Evolutionary conservation across 2,113 vertebrate species (phyloP).

Genomic region (Dipodomys ordii): DNA sequence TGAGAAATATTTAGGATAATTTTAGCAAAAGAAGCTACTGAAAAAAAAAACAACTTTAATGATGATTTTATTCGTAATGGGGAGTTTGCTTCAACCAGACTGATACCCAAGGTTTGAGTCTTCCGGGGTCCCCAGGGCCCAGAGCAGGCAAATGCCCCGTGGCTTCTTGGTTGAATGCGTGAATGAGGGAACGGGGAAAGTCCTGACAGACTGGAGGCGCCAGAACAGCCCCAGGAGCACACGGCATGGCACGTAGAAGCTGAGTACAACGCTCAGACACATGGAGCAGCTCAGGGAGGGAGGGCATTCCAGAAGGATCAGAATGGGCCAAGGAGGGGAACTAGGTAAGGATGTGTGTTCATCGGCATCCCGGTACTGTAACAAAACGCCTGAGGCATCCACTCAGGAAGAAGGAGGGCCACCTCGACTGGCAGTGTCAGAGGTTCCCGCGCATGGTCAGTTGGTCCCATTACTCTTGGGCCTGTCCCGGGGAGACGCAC

Average conservation of each 20-base stretch:
- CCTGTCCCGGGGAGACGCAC: too few species aligned
- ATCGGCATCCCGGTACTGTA: neutral
- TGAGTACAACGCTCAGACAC: neutral
- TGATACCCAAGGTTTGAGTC: neutral
- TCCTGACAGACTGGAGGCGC: neutral
- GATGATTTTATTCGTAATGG: neutral
- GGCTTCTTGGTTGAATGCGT: neutral
- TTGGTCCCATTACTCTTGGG: neutral
- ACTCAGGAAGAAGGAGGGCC: too few species aligned
- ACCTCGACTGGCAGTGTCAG: too few species aligned
- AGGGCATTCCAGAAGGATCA: accelerated
- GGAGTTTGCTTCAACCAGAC: conserved; percentile 4
- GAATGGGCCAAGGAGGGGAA: neutral
- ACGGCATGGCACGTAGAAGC: neutral
- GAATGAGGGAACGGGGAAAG: accelerated
- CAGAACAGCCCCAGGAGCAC: neutral
- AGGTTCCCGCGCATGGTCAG: too few species aligned
- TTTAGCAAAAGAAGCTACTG: conserved; percentile 65
- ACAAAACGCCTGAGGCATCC: neutral
- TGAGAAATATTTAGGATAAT: conserved; percentile 71
- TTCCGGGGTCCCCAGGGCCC: neutral
- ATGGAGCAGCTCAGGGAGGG: neutral
- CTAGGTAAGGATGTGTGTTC: neutral
- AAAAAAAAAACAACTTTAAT: neutral
- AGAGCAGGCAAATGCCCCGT: neutral